Evolutionary conservation across 2,797 vertebrate species (phyloP).

Genomic region (Champsocephalus gunnari): DNA sequence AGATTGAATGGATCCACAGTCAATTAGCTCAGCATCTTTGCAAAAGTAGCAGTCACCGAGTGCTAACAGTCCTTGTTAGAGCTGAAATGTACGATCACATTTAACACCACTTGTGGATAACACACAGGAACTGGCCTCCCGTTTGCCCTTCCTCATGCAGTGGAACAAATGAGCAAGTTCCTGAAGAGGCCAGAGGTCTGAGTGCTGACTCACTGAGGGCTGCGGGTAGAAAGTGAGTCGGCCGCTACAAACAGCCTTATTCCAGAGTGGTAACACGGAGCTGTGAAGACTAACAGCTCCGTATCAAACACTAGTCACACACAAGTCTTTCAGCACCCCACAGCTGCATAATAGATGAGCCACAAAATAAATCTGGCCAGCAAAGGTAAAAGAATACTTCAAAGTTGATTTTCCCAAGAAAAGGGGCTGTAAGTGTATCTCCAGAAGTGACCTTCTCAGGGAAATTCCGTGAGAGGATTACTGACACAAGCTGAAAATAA

Average conservation of each 20-base stretch:
- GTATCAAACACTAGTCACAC: constrained; percentile 46
- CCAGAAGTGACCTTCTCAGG: constrained; percentile 15
- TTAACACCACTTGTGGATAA: constrained; percentile 15
- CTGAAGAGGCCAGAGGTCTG: constrained; percentile 33
- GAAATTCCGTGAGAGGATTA: constrained; percentile 35
- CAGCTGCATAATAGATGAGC: constrained; percentile 7
- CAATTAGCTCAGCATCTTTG: neutral
- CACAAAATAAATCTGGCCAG: constrained; percentile 1
- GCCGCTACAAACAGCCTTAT: constrained; percentile 28
- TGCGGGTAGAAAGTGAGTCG: constrained; percentile 23
- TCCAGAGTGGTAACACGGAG: constrained; percentile 38
- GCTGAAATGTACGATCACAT: constrained; percentile 12
- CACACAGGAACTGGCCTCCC: constrained; percentile 54
- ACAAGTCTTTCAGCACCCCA: constrained; percentile 26
- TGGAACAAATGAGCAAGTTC: constrained; percentile 53
- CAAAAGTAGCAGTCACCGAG: neutral
- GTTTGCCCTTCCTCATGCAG: constrained; percentile 28
- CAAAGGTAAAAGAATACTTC: neutral
- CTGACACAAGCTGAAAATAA: constrained; percentile 9
- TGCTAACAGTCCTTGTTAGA: constrained; percentile 19
- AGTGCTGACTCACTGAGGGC: constrained; percentile 47
- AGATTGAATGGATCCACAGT: neutral
- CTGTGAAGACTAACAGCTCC: constrained; percentile 53
- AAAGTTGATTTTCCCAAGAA: constrained; percentile 5
- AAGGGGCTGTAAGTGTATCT: neutral